Evolutionary conservation across 1,140 invertebrate species (phyloP).

Genomic region (Tetramorium parvispinum): DNA sequence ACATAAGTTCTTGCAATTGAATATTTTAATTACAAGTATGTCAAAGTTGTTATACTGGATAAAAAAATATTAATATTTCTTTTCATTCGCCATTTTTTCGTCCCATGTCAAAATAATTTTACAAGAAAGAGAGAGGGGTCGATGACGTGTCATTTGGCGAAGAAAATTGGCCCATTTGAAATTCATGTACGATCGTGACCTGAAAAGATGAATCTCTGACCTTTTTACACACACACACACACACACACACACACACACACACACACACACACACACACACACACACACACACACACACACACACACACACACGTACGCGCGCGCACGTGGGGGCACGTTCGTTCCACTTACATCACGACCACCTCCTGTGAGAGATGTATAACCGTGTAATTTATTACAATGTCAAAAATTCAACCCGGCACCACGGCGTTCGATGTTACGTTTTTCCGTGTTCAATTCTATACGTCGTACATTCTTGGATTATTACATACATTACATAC

Average conservation of each 20-base stretch:
- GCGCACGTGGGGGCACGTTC: constrained; percentile 7
- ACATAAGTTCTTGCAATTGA: background rate
- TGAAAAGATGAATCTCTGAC: constrained; percentile 82
- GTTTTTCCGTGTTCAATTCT: background rate
- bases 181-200: constrained; percentile 84
- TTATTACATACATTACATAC: background rate
- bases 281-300: constrained; percentile 46
- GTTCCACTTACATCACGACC: constrained; percentile 42
- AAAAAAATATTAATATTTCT: background rate
- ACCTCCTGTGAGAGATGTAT: background rate
- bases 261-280: background rate
- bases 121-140: background rate
- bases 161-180: constrained; percentile 83
- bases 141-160: constrained; percentile 66
- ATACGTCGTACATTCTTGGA: background rate
- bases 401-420: constrained; percentile 21
- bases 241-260: no score
- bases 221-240: constrained; percentile 76
- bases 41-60: no score
- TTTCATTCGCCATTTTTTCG: background rate
- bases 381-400: constrained; percentile 49
- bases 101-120: background rate
- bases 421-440: background rate
- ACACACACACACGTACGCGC: no score
- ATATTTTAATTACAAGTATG: background rate